These are phyloP conservation scores for Cassiopea andromeda DNA, from an alignment of 30 jellyfish, hydroid and myxozoan genomes.

Conservation along the genomic window DNA sequence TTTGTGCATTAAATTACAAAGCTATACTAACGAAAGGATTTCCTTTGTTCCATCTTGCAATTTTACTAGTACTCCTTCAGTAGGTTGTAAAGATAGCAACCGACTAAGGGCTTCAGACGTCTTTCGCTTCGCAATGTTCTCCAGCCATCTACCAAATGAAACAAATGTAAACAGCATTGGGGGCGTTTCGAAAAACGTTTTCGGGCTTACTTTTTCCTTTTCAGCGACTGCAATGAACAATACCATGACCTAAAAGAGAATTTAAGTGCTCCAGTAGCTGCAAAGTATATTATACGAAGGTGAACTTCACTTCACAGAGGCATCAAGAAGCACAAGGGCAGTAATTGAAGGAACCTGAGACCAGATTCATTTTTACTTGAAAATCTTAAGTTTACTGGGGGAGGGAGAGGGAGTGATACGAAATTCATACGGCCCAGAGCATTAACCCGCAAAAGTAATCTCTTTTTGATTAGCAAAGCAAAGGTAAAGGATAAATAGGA, in stretches of 20 bases:
- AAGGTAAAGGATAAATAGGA: too few species aligned
- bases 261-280: too few species aligned
- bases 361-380: too few species aligned
- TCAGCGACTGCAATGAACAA: conserved; percentile 78
- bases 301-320: too few species aligned
- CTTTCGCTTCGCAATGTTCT: conserved; percentile 88
- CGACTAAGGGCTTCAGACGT: conserved; percentile 94
- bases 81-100: conserved; percentile 84
- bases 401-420: too few species aligned
- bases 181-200: conserved; percentile 97
- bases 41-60: conserved; percentile 37
- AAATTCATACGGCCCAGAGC: too few species aligned
- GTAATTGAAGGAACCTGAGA: too few species aligned
- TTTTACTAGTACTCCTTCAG: conserved; percentile 87
- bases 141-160: conserved; percentile 95
- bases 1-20: background rate
- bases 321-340: too few species aligned
- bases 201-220: conserved; percentile 77
- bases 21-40: conserved; percentile 32
- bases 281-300: too few species aligned
- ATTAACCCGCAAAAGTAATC: too few species aligned
- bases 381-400: too few species aligned
- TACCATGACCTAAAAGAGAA: conserved; percentile 73
- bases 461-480: too few species aligned
- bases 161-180: conserved; percentile 95